These are phyloP conservation scores for Enteromius trimaculatus DNA, from an alignment of 2,797 vertebrate species.

Conservation along the genomic window DNA sequence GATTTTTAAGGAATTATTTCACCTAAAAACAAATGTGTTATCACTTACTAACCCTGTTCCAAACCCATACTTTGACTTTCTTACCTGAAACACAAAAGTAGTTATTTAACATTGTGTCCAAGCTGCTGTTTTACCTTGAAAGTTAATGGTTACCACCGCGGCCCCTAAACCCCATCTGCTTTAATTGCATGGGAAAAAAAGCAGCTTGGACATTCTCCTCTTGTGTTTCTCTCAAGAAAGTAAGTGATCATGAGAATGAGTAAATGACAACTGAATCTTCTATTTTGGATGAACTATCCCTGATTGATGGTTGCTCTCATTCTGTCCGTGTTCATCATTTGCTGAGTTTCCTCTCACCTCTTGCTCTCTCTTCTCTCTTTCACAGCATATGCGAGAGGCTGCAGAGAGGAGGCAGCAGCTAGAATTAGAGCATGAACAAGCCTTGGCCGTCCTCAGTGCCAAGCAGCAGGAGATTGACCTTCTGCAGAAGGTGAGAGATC, in stretches of 20 bases:
- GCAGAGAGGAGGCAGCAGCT: constrained; percentile 98
- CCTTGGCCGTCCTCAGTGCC: constrained; percentile 95
- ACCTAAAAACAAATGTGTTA: neutral
- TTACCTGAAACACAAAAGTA: neutral
- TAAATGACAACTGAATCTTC: neutral
- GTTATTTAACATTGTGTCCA: neutral
- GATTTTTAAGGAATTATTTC: constrained; percentile 9
- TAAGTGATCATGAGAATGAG: neutral
- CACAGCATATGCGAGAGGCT: constrained; percentile 98
- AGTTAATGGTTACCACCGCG: neutral
- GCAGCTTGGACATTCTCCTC: constrained; percentile 5
- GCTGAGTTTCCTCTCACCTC: neutral
- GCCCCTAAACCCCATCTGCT: neutral
- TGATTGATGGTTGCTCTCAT: constrained; percentile 35
- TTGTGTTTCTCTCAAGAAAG: neutral
- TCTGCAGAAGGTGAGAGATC: constrained; percentile 90
- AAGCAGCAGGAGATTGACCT: constrained; percentile 99
- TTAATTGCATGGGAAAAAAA: constrained; percentile 20
- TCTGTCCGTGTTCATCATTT: constrained; percentile 2
- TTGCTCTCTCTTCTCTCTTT: constrained; percentile 34
- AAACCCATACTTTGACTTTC: neutral
- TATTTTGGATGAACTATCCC: neutral
- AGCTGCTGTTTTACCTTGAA: constrained; percentile 12
- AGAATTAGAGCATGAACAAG: constrained; percentile 98
- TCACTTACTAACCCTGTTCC: neutral